Percentiles rank a stretch among this genome's conserved stretches.
phyloP scores from a whole-genome alignment of 1,140 invertebrate species.

The Brachionus rotundiformis region DNA sequence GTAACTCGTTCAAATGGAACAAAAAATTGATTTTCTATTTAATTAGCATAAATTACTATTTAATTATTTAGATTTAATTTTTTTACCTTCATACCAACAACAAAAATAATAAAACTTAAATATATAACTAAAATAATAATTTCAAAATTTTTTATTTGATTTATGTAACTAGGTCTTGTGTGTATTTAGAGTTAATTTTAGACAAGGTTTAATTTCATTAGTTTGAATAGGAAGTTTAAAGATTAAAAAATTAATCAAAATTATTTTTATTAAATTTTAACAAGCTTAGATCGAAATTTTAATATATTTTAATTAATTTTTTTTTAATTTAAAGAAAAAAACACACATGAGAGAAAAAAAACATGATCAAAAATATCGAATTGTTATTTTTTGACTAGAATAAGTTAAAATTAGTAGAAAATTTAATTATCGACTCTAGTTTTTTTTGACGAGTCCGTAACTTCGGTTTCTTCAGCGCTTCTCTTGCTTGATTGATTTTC shows the following conservation, averaged over 20 bases:
- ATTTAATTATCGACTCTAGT: background rate
- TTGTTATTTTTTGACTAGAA: conserved; percentile 32
- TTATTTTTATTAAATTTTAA: conserved; percentile 33
- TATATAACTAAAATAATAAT: background rate
- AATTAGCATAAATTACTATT: conserved; percentile 16
- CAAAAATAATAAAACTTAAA: background rate
- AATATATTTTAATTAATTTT: background rate
- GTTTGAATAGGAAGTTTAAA: background rate
- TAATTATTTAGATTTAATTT: background rate
- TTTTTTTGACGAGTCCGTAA: background rate
- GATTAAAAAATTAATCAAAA: background rate
- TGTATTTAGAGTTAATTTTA: background rate
- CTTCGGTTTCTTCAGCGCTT: background rate
- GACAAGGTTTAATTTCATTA: background rate
- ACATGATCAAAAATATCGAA: background rate
- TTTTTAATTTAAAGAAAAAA: background rate
- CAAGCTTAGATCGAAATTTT: conserved; percentile 10
- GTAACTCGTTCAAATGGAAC: background rate
- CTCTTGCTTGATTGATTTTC: background rate
- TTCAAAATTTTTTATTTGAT: background rate
- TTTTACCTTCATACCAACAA: background rate
- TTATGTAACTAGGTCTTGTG: conserved; percentile 27
- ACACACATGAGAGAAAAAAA: background rate
- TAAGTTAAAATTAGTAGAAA: conserved; percentile 20
- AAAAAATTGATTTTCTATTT: conserved; percentile 35